phyloP scores from a whole-genome alignment of 2,888 invertebrate genomes.

The Mycogona germanica region DNA sequence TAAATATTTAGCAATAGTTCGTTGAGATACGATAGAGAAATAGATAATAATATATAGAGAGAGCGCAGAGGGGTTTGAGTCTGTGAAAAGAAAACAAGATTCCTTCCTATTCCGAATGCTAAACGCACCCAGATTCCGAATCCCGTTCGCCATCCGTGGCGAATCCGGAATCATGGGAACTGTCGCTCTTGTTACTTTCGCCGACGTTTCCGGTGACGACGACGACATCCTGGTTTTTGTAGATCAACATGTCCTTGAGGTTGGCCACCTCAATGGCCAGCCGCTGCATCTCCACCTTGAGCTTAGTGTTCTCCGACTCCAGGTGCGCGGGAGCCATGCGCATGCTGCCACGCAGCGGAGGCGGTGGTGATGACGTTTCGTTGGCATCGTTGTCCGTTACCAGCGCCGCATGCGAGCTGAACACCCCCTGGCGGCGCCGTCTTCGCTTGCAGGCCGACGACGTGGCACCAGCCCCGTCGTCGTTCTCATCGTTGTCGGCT shows the following conservation, averaged over 20 bases:
- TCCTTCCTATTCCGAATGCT: too few species aligned
- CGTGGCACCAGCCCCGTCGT: neutral
- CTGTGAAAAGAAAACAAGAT: too few species aligned
- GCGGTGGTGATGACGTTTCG: slow-evolving; percentile 21
- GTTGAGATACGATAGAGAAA: too few species aligned
- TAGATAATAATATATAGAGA: too few species aligned
- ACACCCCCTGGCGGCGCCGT: slow-evolving; percentile 37
- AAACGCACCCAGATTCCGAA: slow-evolving; percentile 5
- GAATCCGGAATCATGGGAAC: neutral
- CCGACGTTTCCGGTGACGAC: neutral
- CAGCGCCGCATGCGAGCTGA: slow-evolving; percentile 23
- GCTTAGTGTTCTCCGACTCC: slow-evolving; percentile 43
- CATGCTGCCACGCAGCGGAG: slow-evolving; percentile 39
- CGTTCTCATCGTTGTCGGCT: neutral
- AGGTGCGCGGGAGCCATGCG: slow-evolving; percentile 34
- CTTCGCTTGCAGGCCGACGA: slow-evolving; percentile 29
- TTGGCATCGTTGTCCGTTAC: neutral
- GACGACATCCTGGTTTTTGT: slow-evolving; percentile 4
- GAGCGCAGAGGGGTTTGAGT: too few species aligned
- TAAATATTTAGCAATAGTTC: too few species aligned
- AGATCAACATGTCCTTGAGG: slow-evolving; percentile 46
- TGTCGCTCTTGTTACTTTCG: neutral
- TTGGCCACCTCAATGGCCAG: slow-evolving; percentile 84
- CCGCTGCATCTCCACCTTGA: slow-evolving; percentile 70
- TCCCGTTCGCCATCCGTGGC: neutral